A percentile compares a stretch with the other conserved stretches of the same genome.
phyloP scores from a whole-genome alignment of 2,797 vertebrate species.

The Cheirogaleus major region DNA sequence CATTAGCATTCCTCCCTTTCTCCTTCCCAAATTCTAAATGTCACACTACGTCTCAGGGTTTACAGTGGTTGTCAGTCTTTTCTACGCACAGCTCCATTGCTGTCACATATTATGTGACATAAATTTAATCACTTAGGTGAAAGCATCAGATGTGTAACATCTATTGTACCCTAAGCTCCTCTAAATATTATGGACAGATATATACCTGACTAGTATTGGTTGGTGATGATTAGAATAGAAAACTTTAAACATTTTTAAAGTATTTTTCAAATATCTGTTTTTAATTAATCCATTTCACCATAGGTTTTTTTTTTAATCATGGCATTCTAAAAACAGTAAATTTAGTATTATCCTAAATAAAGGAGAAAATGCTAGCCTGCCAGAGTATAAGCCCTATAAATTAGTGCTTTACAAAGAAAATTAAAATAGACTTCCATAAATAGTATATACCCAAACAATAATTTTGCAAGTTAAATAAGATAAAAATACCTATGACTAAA shows the following conservation, averaged over 20 bases:
- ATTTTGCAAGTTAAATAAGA: slow-evolving; percentile 44
- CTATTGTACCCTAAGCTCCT: neutral
- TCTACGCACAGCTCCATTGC: neutral
- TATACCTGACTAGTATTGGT: neutral
- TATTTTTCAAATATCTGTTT: neutral
- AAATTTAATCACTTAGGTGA: neutral
- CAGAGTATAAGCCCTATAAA: neutral
- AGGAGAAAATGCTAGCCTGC: neutral
- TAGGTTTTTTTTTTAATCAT: neutral
- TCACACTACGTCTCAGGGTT: neutral
- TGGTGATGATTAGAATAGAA: neutral
- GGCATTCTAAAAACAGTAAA: neutral
- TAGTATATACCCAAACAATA: neutral
- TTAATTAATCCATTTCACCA: neutral
- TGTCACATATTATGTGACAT: neutral
- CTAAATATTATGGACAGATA: neutral
- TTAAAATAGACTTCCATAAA: neutral
- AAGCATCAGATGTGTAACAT: neutral
- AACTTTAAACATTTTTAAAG: neutral
- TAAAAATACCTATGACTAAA: neutral
- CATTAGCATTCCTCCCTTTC: neutral
- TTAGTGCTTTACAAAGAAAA: slow-evolving; percentile 27
- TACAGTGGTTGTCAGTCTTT: neutral
- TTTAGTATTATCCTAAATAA: slow-evolving; percentile 32
- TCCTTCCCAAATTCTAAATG: neutral